Evolutionary conservation across 2,797 vertebrate species (phyloP).

Genomic region (Sebastes itinus): DNA sequence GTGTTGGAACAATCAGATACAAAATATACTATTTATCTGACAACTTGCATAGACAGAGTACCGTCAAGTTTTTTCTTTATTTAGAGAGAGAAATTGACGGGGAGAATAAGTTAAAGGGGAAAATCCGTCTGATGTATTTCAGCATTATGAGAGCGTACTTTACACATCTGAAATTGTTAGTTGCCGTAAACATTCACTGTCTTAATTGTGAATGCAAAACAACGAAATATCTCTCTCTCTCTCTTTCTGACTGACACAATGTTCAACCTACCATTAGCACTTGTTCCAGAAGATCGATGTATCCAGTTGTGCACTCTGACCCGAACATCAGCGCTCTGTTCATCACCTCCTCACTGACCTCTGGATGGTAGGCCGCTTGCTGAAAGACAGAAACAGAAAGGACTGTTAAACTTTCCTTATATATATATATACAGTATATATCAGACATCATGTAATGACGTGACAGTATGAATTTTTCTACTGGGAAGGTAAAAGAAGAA

Average conservation of each 20-base stretch:
- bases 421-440: not conserved
- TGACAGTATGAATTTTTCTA: too few species aligned
- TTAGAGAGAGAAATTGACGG: not conserved
- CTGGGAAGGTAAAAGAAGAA: not conserved
- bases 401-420: not conserved
- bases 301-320: constrained; percentile 89
- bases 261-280: constrained; percentile 85
- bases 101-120: not conserved
- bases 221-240: not conserved
- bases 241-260: not conserved
- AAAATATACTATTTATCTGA: not conserved
- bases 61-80: not conserved
- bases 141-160: not conserved
- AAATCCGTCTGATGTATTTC: not conserved
- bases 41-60: not conserved
- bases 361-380: constrained; percentile 91
- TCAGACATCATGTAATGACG: not conserved
- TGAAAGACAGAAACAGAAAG: constrained; percentile 50
- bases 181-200: not conserved
- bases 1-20: not conserved
- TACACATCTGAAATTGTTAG: not conserved
- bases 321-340: constrained; percentile 86
- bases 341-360: constrained; percentile 87
- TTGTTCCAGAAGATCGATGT: constrained; percentile 91
- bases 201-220: not conserved